These are phyloP conservation scores for Halcyon senegalensis DNA, from an alignment of 2,113 vertebrate species.

Conservation along the genomic window DNA sequence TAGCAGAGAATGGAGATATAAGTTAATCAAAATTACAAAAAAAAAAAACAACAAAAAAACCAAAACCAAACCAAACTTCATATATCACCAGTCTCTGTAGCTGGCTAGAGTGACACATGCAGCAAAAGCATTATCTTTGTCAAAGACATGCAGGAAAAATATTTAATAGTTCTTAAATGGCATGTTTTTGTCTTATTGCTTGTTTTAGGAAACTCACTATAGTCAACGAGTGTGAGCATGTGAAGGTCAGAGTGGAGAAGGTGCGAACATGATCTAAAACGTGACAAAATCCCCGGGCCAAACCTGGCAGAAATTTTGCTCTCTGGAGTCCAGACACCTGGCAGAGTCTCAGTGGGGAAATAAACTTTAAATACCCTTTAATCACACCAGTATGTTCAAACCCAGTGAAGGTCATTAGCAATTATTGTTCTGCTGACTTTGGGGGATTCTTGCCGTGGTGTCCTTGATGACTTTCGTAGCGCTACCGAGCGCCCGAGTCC, in stretches of 20 bases:
- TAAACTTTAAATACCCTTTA: neutral
- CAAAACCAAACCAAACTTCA: neutral
- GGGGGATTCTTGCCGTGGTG: neutral
- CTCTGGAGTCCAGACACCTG: neutral
- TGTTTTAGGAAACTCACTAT: neutral
- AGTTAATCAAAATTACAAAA: too few species aligned
- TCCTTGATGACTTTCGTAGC: neutral
- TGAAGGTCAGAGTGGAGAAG: neutral
- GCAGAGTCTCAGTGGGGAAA: neutral
- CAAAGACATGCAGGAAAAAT: neutral
- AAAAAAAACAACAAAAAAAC: too few species aligned
- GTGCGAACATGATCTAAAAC: rapidly evolving
- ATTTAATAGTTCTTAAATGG: neutral
- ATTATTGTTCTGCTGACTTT: neutral
- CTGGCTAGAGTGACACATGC: neutral
- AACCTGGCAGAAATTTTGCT: neutral
- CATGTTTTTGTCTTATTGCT: neutral
- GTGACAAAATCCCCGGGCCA: neutral
- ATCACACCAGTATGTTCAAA: neutral
- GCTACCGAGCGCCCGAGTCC: rapidly evolving
- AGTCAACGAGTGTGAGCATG: neutral
- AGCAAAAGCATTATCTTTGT: neutral
- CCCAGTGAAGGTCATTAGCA: neutral
- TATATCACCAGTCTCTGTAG: neutral
- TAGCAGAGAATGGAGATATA: neutral